Conservation (phyloP, 2,113 vertebrate species). For the Pheucticus melanocephalus region DNA sequence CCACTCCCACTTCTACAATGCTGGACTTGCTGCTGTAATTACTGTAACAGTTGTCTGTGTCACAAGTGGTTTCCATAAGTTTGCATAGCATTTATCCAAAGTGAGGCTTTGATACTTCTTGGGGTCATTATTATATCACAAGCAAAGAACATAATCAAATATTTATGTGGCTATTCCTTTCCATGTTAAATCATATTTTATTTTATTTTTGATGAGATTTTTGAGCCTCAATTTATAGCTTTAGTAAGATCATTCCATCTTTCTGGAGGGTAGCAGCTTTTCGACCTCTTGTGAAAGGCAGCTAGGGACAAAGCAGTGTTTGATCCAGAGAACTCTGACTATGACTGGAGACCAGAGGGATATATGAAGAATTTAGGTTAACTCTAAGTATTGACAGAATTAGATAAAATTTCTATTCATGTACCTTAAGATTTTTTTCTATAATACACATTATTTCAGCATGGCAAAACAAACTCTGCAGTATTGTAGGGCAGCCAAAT, state of each 20-base stretch:
- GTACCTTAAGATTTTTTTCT: neutral
- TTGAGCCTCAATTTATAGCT: neutral
- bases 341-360: neutral
- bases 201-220: neutral
- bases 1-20: neutral
- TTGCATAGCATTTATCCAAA: slow-evolving; percentile 9
- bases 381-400: neutral
- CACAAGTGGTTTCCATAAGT: neutral
- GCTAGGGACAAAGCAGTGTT: neutral
- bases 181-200: neutral
- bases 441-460: neutral
- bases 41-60: neutral
- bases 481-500: neutral
- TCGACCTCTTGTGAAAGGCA: neutral
- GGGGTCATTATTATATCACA: neutral
- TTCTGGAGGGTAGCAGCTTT: neutral
- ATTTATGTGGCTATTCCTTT: neutral
- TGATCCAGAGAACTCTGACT: neutral
- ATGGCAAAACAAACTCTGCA: neutral
- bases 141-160: neutral
- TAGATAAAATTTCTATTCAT: neutral
- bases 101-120: neutral
- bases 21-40: neutral
- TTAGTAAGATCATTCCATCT: neutral
- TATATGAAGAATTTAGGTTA: neutral